phyloP scores from a whole-genome alignment of 2,888 invertebrate species.

The Phania funesta region DNA sequence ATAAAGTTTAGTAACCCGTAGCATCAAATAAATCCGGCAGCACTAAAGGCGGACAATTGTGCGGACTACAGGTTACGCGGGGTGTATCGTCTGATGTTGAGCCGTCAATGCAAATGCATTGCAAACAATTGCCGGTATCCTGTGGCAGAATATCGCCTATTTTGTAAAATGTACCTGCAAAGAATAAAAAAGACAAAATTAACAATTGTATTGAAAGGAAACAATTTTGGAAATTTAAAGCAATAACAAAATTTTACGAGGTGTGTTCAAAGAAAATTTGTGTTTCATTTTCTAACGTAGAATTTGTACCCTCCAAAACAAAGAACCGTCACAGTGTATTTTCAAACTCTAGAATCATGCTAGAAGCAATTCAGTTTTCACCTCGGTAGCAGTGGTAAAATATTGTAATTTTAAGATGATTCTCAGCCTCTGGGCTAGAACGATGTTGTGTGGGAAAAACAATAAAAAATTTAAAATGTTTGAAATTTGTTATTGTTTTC shows the following conservation, averaged over 20 bases:
- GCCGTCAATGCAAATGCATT: conserved; percentile 85
- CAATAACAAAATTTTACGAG: not conserved
- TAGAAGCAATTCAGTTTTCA: no score
- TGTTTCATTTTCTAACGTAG: no score
- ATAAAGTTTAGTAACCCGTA: conserved; percentile 78
- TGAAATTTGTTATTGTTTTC: no score
- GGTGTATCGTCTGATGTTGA: conserved; percentile 80
- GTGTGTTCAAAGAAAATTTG: not conserved
- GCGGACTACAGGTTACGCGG: conserved; percentile 80
- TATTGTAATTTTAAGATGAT: no score
- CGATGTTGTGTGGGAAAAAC: no score
- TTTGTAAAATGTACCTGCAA: conserved; percentile 83
- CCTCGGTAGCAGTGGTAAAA: no score
- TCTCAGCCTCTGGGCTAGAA: no score
- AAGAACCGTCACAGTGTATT: no score
- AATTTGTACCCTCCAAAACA: no score
- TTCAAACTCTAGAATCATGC: no score
- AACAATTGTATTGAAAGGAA: not conserved
- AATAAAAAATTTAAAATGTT: no score
- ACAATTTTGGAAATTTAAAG: not conserved
- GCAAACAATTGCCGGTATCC: conserved; percentile 86
- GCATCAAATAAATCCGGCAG: conserved; percentile 80
- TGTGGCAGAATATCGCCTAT: conserved; percentile 85
- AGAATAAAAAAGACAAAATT: conserved; percentile 32
- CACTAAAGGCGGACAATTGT: conserved; percentile 80